These are phyloP conservation scores for Silurus aristotelis DNA, from an alignment of 2,797 vertebrate genomes.

Conservation along the genomic window DNA sequence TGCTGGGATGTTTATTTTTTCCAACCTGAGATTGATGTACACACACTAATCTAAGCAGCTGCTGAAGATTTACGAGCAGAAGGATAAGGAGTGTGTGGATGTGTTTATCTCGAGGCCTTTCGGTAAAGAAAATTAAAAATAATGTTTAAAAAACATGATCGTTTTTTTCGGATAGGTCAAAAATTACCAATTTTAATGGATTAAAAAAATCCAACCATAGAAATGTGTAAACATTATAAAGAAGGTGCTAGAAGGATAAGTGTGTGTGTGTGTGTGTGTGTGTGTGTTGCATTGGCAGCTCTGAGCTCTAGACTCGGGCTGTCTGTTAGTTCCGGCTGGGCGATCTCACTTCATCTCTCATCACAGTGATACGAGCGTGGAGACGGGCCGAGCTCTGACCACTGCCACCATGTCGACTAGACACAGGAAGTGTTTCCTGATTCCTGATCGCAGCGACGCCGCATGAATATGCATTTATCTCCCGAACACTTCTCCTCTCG, in stretches of 20 bases:
- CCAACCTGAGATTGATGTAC: neutral
- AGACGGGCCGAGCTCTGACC: slow-evolving; percentile 60
- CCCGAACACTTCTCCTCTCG: slow-evolving; percentile 29
- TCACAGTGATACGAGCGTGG: slow-evolving; percentile 62
- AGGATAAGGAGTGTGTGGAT: neutral
- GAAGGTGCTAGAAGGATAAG: slow-evolving; percentile 14
- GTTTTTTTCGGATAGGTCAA: neutral
- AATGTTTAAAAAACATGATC: too few species aligned
- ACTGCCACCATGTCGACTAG: slow-evolving; percentile 55
- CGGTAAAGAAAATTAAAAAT: too few species aligned
- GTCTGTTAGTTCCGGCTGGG: slow-evolving; percentile 71
- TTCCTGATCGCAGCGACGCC: slow-evolving; percentile 43
- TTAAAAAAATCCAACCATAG: neutral
- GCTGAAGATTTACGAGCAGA: neutral
- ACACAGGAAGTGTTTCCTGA: slow-evolving; percentile 34
- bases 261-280: slow-evolving; percentile 14
- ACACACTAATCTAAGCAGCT: neutral
- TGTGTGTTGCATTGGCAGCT: slow-evolving; percentile 53
- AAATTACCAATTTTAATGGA: neutral
- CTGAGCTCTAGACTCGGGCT: slow-evolving; percentile 60
- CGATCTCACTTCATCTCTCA: slow-evolving; percentile 65
- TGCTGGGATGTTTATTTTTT: neutral
- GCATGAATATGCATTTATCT: slow-evolving; percentile 46
- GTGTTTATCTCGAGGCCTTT: neutral
- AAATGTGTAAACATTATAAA: slow-evolving; percentile 7